These are phyloP conservation scores for Terrapene triunguis DNA, from an alignment of 2,113 vertebrate species.

Conservation along the genomic window DNA sequence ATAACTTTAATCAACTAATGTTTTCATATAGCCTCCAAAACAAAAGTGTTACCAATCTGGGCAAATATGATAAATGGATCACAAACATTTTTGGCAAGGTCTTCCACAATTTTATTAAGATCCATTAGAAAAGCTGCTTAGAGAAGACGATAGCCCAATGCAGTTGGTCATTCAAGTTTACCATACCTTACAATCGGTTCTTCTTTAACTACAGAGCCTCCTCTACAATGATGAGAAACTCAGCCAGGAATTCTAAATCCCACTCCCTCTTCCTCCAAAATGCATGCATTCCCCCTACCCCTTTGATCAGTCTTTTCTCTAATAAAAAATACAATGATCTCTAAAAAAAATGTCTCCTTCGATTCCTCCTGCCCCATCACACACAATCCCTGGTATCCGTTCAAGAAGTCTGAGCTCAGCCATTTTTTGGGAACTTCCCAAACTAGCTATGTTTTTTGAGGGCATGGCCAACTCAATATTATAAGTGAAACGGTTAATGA, in stretches of 20 bases:
- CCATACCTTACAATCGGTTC: not conserved
- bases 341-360: not conserved
- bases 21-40: not conserved
- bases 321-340: not conserved
- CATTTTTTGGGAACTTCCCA: not conserved
- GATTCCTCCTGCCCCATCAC: not conserved
- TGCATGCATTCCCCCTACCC: not conserved
- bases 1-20: not conserved
- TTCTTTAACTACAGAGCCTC: not conserved
- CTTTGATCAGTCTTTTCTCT: not conserved
- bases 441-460: not conserved
- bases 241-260: not conserved
- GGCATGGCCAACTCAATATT: not conserved
- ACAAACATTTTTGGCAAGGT: not conserved
- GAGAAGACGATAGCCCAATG: not conserved
- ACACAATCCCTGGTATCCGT: not conserved
- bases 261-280: not conserved
- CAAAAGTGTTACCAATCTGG: not conserved
- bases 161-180: not conserved
- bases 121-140: not conserved
- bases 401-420: not conserved
- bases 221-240: not conserved
- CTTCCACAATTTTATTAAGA: not conserved
- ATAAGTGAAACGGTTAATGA: not conserved
- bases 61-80: not conserved